phyloP scores from a whole-genome alignment of 2,888 invertebrate genomes.

The Catocala sponsa region DNA sequence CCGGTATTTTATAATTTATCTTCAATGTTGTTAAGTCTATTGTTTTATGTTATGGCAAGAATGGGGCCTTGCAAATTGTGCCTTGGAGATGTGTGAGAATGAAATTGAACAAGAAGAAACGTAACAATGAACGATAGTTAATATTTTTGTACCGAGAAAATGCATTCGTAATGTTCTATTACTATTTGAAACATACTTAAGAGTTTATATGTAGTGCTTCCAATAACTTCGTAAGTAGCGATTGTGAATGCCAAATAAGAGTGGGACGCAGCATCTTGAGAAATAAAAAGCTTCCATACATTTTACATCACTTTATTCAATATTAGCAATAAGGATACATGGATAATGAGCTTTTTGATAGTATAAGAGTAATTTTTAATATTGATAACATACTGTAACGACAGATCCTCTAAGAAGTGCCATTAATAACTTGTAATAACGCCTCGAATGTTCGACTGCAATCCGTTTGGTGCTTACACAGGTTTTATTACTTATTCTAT shows the following conservation, averaged over 20 bases:
- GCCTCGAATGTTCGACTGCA: slow-evolving; percentile 21
- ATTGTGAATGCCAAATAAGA: slow-evolving; percentile 68
- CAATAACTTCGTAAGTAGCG: slow-evolving; percentile 58
- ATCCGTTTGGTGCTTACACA: slow-evolving; percentile 66
- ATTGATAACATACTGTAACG: slow-evolving; percentile 30
- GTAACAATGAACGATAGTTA: slow-evolving; percentile 26
- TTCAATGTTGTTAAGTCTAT: slow-evolving; percentile 14
- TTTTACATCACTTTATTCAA: slow-evolving; percentile 59
- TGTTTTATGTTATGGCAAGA: slow-evolving; percentile 24
- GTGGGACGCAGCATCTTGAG: slow-evolving; percentile 48
- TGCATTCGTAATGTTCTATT: slow-evolving; percentile 46
- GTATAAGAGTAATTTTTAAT: slow-evolving; percentile 38
- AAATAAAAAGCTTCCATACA: slow-evolving; percentile 54
- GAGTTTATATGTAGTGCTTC: slow-evolving; percentile 70
- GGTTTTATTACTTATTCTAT: slow-evolving; percentile 47
- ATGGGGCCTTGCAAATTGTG: slow-evolving; percentile 41
- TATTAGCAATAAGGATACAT: slow-evolving; percentile 50
- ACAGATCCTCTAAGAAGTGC: slow-evolving; percentile 55
- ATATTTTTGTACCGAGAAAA: slow-evolving; percentile 62
- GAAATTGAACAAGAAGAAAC: slow-evolving; percentile 5
- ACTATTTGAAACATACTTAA: slow-evolving; percentile 38
- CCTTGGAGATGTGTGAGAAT: slow-evolving; percentile 40
- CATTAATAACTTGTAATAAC: slow-evolving; percentile 42
- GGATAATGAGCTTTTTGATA: slow-evolving; percentile 56
- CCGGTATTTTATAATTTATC: slow-evolving; percentile 15